phyloP scores from a whole-genome alignment of 2,797 vertebrate species.

The Ctenopoma multispine region DNA sequence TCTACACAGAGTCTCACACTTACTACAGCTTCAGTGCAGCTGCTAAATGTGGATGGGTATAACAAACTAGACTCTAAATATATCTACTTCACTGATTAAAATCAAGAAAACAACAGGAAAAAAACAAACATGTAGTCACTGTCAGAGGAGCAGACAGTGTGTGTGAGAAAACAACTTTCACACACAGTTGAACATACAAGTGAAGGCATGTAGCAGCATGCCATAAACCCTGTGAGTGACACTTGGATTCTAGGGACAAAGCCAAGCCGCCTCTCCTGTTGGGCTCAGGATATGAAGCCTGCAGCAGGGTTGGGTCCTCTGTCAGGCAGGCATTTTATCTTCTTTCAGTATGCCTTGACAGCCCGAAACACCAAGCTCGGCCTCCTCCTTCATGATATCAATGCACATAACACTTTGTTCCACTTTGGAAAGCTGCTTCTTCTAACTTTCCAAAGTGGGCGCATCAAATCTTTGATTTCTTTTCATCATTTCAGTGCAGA shows the following conservation, averaged over 20 bases:
- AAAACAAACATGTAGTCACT: not conserved
- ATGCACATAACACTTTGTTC: constrained; percentile 51
- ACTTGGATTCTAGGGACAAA: constrained; percentile 61
- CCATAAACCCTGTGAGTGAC: constrained; percentile 64
- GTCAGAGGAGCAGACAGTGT: constrained; percentile 15
- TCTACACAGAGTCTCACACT: too few species aligned
- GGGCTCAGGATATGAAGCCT: constrained; percentile 67
- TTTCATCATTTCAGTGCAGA: constrained; percentile 29
- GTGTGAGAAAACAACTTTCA: constrained; percentile 50
- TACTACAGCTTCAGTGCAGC: too few species aligned
- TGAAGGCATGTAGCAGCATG: constrained; percentile 72
- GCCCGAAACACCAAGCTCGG: constrained; percentile 37
- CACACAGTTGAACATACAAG: constrained; percentile 50
- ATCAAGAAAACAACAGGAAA: constrained; percentile 21
- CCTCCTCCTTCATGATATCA: constrained; percentile 42
- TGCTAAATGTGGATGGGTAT: too few species aligned
- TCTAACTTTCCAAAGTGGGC: constrained; percentile 29
- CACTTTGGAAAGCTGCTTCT: constrained; percentile 30
- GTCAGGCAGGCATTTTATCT: constrained; percentile 62
- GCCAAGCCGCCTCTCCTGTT: constrained; percentile 56
- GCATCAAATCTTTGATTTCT: constrained; percentile 29
- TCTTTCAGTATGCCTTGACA: constrained; percentile 55
- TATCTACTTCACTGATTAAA: not conserved
- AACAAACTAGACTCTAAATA: too few species aligned
- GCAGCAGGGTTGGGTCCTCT: constrained; percentile 37